Evolutionary conservation across 2,113 vertebrate species (phyloP).

Genomic region (Mus spicilegus): DNA sequence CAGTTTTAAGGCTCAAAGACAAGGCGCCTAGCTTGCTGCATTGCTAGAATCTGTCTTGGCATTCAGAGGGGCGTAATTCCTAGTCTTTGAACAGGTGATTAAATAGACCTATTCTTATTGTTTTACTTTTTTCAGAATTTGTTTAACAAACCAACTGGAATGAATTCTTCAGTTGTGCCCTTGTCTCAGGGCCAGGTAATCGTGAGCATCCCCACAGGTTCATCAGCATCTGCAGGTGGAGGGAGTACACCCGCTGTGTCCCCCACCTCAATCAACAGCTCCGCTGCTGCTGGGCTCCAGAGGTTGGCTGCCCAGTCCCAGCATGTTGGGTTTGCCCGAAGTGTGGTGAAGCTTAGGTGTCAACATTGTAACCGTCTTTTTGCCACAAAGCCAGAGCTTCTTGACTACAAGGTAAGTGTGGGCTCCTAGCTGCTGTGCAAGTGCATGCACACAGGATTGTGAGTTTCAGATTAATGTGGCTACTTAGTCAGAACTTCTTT

Average conservation of each 20-base stretch:
- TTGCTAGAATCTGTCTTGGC: neutral
- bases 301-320: conserved; percentile 90
- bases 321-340: conserved; percentile 86
- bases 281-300: conserved; percentile 89
- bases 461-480: neutral
- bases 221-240: conserved; percentile 84
- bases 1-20: conserved; percentile 4
- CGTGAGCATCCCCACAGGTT: conserved; percentile 87
- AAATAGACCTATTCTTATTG: neutral
- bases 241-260: conserved; percentile 86
- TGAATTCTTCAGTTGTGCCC: conserved; percentile 89
- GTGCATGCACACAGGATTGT: neutral
- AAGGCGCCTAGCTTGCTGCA: conserved; percentile 39
- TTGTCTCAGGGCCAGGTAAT: conserved; percentile 90
- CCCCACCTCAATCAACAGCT: conserved; percentile 86
- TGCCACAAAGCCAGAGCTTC: conserved; percentile 92
- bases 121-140: conserved; percentile 85
- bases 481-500: neutral
- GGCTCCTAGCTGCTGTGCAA: neutral
- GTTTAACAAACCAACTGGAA: conserved; percentile 88
- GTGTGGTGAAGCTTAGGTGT: conserved; percentile 91
- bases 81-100: conserved; percentile 43
- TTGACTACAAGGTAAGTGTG: conserved; percentile 93
- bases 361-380: conserved; percentile 91
- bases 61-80: neutral